phyloP scores from a whole-genome alignment of 2,797 vertebrate species.

The Etheostoma nigrum region DNA sequence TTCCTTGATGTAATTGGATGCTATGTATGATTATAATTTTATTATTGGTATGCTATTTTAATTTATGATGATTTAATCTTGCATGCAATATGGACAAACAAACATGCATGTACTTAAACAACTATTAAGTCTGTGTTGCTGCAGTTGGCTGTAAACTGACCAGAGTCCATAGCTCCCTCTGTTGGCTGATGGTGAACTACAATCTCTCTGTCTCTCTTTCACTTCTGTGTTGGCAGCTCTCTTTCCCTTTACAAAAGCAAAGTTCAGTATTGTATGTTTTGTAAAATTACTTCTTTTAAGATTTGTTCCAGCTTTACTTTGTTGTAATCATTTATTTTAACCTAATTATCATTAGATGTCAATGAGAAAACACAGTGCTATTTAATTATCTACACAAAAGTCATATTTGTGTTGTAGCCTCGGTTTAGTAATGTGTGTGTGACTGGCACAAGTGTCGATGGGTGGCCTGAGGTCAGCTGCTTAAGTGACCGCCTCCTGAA shows the following conservation, averaged over 20 bases:
- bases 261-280: neutral
- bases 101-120: neutral
- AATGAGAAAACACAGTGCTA: neutral
- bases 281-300: neutral
- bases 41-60: conserved; percentile 16
- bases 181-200: conserved; percentile 89
- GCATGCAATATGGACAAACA: conserved; percentile 10
- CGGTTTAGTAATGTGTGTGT: conserved; percentile 25
- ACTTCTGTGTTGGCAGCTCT: neutral
- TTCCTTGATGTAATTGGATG: conserved; percentile 24
- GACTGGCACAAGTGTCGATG: conserved; percentile 44
- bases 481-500: conserved; percentile 77
- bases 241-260: conserved; percentile 7
- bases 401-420: conserved; percentile 14
- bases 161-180: conserved; percentile 98
- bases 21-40: conserved; percentile 13
- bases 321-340: neutral
- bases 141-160: conserved; percentile 68
- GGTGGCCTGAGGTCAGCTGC: conserved; percentile 53
- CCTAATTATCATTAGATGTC: neutral
- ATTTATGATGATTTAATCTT: conserved; percentile 29
- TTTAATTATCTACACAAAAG: neutral
- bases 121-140: conserved; percentile 19
- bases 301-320: conserved; percentile 1
- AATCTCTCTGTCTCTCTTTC: conserved; percentile 44